Evolutionary conservation across 2,888 invertebrate species (phyloP).

Genomic region (Octodonta nipae): DNA sequence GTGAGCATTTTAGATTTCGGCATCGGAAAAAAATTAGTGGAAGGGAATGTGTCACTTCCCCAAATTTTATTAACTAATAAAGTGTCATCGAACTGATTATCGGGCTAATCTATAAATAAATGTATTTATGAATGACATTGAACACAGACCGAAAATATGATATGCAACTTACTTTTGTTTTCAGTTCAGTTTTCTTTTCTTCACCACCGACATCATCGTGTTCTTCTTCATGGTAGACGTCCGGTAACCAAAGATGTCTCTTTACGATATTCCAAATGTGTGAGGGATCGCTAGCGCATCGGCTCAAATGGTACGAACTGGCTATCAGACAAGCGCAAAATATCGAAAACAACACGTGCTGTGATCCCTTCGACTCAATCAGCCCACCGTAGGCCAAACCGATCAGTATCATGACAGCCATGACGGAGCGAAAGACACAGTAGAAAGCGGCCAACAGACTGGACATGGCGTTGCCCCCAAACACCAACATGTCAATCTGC

Average conservation of each 20-base stretch:
- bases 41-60: too few relatives aligned
- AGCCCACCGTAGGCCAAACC: conserved; percentile 81
- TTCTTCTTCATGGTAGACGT: conserved; percentile 45
- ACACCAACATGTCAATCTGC: conserved; percentile 82
- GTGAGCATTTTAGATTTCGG: too few relatives aligned
- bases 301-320: conserved; percentile 80
- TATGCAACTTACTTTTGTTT: too few relatives aligned
- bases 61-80: too few relatives aligned
- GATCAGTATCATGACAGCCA: conserved; percentile 68
- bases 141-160: too few relatives aligned
- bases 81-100: too few relatives aligned
- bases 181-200: conserved; percentile 1
- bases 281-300: conserved; percentile 82
- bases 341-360: conserved; percentile 86
- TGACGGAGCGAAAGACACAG: conserved; percentile 63
- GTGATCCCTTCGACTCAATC: conserved; percentile 69
- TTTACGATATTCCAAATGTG: conserved; percentile 80
- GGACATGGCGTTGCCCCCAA: conserved; percentile 79
- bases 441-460: conserved; percentile 73
- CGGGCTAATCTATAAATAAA: too few relatives aligned
- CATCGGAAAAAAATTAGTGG: too few relatives aligned
- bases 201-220: not conserved
- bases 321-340: conserved; percentile 83
- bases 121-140: too few relatives aligned
- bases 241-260: conserved; percentile 65